Percentiles rank a stretch among this genome's conserved stretches.
phyloP scores from a whole-genome alignment of 1,140 invertebrate species.

The Drosophila cardini region DNA sequence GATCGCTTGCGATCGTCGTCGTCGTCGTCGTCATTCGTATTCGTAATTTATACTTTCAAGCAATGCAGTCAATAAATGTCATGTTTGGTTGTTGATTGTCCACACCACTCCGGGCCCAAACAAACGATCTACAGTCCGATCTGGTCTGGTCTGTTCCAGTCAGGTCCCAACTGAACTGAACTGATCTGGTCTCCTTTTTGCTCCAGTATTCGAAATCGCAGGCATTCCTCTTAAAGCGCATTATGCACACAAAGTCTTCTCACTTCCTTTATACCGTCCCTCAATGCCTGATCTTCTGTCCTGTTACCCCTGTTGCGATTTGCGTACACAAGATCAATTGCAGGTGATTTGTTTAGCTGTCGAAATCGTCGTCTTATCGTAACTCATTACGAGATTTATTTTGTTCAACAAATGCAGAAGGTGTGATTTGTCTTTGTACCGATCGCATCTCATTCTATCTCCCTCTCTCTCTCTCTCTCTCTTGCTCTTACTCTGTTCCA shows the following conservation, averaged over 20 bases:
- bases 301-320: conserved; percentile 56
- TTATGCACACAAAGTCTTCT: conserved; percentile 41
- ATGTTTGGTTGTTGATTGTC: conserved; percentile 82
- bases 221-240: conserved; percentile 74
- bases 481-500: neutral
- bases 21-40: conserved; percentile 33
- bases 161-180: neutral
- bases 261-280: neutral
- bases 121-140: conserved; percentile 13
- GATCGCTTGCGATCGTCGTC: conserved; percentile 21
- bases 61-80: conserved; percentile 83
- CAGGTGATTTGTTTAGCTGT: conserved; percentile 85
- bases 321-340: conserved; percentile 84
- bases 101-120: conserved; percentile 54
- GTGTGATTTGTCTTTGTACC: conserved; percentile 85
- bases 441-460: conserved; percentile 43
- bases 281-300: neutral
- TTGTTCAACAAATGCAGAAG: conserved; percentile 85
- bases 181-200: conserved; percentile 27
- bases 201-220: conserved; percentile 81
- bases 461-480: neutral
- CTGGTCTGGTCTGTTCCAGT: neutral
- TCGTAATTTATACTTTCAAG: conserved; percentile 78
- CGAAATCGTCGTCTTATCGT: conserved; percentile 85
- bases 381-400: conserved; percentile 85